These are phyloP conservation scores for Zaprionus inermis DNA, from an alignment of 1,140 invertebrate species.

Conservation along the genomic window DNA sequence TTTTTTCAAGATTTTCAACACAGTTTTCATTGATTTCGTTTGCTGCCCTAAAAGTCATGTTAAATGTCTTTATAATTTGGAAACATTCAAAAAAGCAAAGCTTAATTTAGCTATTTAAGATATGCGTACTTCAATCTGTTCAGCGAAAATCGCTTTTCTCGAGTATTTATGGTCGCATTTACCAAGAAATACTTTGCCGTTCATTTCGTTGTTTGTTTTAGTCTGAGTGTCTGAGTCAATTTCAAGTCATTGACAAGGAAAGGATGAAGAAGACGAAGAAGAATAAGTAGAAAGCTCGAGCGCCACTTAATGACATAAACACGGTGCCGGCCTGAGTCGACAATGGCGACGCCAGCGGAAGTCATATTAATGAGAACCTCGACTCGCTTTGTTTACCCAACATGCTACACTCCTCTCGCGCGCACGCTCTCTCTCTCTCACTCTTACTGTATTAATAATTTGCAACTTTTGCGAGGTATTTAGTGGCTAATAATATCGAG, in stretches of 20 bases:
- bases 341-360: slow-evolving; percentile 45
- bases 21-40: no score
- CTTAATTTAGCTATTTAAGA: not conserved
- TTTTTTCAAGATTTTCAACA: no score
- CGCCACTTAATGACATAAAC: slow-evolving; percentile 73
- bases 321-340: slow-evolving; percentile 31
- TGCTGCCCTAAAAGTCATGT: not conserved
- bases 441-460: slow-evolving; percentile 63
- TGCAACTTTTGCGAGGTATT: slow-evolving; percentile 60
- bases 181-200: not conserved
- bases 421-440: not conserved
- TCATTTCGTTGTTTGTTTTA: slow-evolving; percentile 17
- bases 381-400: slow-evolving; percentile 25
- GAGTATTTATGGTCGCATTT: slow-evolving; percentile 5
- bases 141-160: slow-evolving; percentile 4
- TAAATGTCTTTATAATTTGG: not conserved
- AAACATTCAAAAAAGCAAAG: not conserved
- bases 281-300: slow-evolving; percentile 10
- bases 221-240: slow-evolving; percentile 38
- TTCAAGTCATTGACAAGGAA: slow-evolving; percentile 21
- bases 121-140: not conserved
- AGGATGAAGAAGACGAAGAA: not conserved
- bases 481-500: slow-evolving; percentile 67
- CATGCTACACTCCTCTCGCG: not conserved
- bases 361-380: slow-evolving; percentile 66